Evolutionary conservation across 1,140 invertebrate species (phyloP).

Genomic region (Ectropis grisescens): DNA sequence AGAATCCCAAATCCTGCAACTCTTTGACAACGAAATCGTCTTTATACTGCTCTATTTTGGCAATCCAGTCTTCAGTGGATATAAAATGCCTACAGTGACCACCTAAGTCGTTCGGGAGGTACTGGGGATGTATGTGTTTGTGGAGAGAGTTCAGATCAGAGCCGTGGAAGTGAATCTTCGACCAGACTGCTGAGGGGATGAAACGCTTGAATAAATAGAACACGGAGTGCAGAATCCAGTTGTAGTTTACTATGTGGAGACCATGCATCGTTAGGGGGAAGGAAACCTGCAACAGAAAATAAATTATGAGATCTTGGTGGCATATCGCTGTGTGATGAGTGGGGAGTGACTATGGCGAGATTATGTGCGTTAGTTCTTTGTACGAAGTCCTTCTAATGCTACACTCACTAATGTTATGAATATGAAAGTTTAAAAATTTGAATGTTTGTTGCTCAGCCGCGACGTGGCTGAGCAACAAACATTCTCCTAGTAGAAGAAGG

Average conservation of each 20-base stretch:
- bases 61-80: slow-evolving; percentile 40
- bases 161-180: slow-evolving; percentile 82
- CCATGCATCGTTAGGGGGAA: slow-evolving; percentile 81
- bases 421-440: no score
- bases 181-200: slow-evolving; percentile 75
- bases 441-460: no score
- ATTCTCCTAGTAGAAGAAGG: no score
- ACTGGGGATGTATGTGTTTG: slow-evolving; percentile 77
- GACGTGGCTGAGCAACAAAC: no score
- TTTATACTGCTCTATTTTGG: slow-evolving; percentile 45
- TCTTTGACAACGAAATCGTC: slow-evolving; percentile 49
- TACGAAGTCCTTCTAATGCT: not conserved
- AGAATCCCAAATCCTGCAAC: slow-evolving; percentile 38
- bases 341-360: no score
- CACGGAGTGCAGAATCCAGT: slow-evolving; percentile 82
- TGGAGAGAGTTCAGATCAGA: slow-evolving; percentile 82
- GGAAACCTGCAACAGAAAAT: slow-evolving; percentile 62
- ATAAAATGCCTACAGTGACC: slow-evolving; percentile 68
- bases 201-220: slow-evolving; percentile 82
- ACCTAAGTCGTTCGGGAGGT: slow-evolving; percentile 79
- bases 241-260: slow-evolving; percentile 83
- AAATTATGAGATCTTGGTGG: no score
- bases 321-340: no score
- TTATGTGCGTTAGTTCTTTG: no score
- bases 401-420: no score